Evolutionary conservation across 2,888 invertebrate species (phyloP).

Genomic region (Thymelicus sylvestris): DNA sequence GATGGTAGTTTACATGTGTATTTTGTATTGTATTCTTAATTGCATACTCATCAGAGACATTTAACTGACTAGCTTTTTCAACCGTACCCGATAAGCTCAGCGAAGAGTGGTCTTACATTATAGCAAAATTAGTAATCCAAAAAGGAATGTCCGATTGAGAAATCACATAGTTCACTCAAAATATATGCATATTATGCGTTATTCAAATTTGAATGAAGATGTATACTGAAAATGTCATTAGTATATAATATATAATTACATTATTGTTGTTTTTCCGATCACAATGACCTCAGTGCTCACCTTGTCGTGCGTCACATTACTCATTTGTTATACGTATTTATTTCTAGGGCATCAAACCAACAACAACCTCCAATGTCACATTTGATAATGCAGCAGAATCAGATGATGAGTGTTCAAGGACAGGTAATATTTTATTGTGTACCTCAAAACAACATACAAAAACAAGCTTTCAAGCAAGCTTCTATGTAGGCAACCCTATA

Average conservation of each 20-base stretch:
- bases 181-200: background rate
- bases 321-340: conserved; percentile 39
- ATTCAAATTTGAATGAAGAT: background rate
- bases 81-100: no score
- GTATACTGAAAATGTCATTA: conserved; percentile 1
- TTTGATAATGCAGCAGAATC: conserved; percentile 81
- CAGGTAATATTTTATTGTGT: conserved; percentile 59
- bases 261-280: conserved; percentile 26
- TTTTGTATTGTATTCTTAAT: no score
- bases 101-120: no score
- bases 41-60: no score
- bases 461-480: background rate
- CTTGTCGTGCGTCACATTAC: conserved; percentile 35
- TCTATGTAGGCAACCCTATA: background rate
- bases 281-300: conserved; percentile 39
- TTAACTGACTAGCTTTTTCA: no score
- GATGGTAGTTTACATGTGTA: no score
- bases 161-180: no score
- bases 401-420: conserved; percentile 82
- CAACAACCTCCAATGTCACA: conserved; percentile 82
- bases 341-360: conserved; percentile 71
- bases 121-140: no score
- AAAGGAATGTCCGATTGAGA: no score
- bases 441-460: background rate
- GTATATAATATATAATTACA: background rate